Evolutionary conservation across 2,113 vertebrate genomes (phyloP), one percentile per base, ranked within the genome.

Genomic region (Poeciliopsis retropinna): DNA sequence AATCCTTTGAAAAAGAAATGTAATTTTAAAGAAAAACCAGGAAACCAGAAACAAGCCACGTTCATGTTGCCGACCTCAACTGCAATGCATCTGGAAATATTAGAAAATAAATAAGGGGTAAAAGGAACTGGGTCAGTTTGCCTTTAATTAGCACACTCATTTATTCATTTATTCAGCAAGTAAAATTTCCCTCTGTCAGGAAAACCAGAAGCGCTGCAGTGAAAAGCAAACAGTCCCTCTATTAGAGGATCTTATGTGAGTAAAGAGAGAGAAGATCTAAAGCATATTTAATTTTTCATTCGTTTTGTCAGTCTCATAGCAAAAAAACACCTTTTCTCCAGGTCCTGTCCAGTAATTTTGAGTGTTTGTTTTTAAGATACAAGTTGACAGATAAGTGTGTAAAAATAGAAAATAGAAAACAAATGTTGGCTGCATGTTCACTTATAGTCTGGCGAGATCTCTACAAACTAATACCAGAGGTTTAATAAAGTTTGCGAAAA

Each of bases 121-220:
- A 79, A 63, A 79, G 81, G 77, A 94, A 91, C 80, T 93, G 87
- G 91, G 93, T 88, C 91, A 88, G 89, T 91, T 92, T 93, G 82
- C 86, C 88, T 89, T 93, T 94, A 94, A 95, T 94, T 94, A 93
- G 81, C 71, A 57, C 44, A 72, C 81, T 92, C 91, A 92, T 93
- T 91, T 95, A 94, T 95, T 94, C 90, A 94, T 93, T 91, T 93
- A 94, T 94, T 92, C 94, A 91, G 88, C 81, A 77, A 80, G 82
- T 75, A 75, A 82, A 83, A 85, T 84, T 72, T 68, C 65, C 79
- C 64, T 86, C 79, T 84, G 80, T 89, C 88, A 87, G 89, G 74
- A 77, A 87, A 67, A 88, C 89, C 88, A 88, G 83, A 76, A 85
- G 73, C 47, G 30, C 82, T 25, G 78, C 90, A 93, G 81, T 91